Evolutionary conservation across 2,888 invertebrate genomes (phyloP), one percentile per base, ranked within the genome.

Genomic region (Ligdia adustata): DNA sequence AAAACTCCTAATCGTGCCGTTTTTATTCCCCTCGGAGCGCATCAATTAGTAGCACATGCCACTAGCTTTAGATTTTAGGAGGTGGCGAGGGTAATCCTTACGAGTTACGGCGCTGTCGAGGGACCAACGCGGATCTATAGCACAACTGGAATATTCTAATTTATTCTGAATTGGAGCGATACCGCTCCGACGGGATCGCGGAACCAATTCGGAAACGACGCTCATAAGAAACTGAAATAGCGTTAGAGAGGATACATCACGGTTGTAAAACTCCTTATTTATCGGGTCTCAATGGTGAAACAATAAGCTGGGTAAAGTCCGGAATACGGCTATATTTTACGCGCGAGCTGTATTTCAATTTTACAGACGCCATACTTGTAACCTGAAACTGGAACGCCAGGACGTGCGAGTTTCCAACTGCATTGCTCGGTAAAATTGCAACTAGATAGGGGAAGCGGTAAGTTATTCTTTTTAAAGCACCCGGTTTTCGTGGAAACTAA

Each of bases 1-100:
- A 53, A 53, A 57, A 55, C 52, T 49, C 46, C 49, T 84, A 87
- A 85, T 82, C 66, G 69, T 66, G 75, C 65, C 68, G 72, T 86
- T 84, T 83, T 87, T 83, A 87, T 86, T 84, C 86, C 69, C 74
- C 38, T 16, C 64, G 63, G 78, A 62, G 64, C 64, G 59, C 79
- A 79, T 82, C 84, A 84, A 88, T 89, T 88, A 86, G 82, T 62
- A 66, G 64, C 87, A 87, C 70, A 75, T 88, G 87, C 71, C 67
- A 72, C 78, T 73, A 66, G 77, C 72, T 73, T 69, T 71, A 74
- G 76, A 72, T 76, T 80, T 78, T 69, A 76, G 72, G 64, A 78
- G 75, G 76, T 75, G 75, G 60, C 69, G 64, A 55, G 69, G 75
- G 73, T 71, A 75, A 77, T 77, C 72, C 73, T 47, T 35, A 51